Evolutionary conservation across 23 tunicate genomes (phyloP).

Genomic region (Trididemnum miniatum): DNA sequence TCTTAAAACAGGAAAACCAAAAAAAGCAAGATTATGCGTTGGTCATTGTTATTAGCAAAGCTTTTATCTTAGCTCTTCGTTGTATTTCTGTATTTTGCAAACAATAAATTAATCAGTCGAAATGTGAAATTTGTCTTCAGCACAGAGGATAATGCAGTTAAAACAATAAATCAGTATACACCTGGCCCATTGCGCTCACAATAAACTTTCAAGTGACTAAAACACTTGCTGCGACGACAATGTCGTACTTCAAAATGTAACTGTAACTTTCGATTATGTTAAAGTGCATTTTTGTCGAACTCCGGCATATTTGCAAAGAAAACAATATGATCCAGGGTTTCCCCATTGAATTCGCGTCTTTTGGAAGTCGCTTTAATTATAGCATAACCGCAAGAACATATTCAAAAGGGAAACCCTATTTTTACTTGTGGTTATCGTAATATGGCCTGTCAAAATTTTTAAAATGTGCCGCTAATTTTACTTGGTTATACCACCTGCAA

Average conservation of each 20-base stretch:
- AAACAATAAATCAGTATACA: too few species aligned
- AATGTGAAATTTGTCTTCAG: too few species aligned
- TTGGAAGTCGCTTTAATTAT: background rate
- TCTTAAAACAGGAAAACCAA: too few species aligned
- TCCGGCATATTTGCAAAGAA: background rate
- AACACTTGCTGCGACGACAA: background rate
- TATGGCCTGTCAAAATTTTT: background rate
- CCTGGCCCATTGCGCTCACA: background rate
- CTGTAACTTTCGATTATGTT: slow-evolving; percentile 9
- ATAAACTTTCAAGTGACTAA: background rate
- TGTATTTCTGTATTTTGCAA: too few species aligned
- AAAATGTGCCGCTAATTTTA: background rate
- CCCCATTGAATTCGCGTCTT: too few species aligned
- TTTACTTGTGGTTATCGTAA: background rate
- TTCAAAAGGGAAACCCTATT: background rate
- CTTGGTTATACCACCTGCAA: slow-evolving; percentile 9
- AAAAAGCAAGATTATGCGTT: too few species aligned
- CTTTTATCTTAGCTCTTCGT: too few species aligned
- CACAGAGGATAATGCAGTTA: too few species aligned
- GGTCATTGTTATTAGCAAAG: too few species aligned
- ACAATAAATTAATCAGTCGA: too few species aligned
- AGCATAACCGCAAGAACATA: background rate
- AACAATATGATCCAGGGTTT: background rate
- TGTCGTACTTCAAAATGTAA: slow-evolving; percentile 2
- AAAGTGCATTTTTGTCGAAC: background rate